These are phyloP conservation scores for Cynopterus sphinx DNA, from an alignment of 2,797 vertebrate species.

Conservation along the genomic window DNA sequence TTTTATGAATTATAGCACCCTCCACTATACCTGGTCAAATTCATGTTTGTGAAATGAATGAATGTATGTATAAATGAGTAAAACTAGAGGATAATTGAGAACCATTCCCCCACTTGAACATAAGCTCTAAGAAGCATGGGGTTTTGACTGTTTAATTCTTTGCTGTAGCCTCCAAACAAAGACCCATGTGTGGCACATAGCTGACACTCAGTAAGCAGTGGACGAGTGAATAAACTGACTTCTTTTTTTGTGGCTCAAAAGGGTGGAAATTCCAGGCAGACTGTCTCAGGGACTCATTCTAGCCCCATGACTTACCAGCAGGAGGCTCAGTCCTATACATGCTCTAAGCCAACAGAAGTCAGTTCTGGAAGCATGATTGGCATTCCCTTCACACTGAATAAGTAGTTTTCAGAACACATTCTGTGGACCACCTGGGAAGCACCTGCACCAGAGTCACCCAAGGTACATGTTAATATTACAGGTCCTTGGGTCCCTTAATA, in stretches of 20 bases:
- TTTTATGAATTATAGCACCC: background rate
- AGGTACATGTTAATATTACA: background rate
- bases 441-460: too few relatives aligned
- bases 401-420: background rate
- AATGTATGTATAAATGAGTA: background rate
- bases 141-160: background rate
- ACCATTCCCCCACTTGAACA: background rate
- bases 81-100: background rate
- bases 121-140: background rate
- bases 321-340: background rate
- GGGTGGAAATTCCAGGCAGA: background rate
- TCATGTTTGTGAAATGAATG: background rate
- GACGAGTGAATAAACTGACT: background rate
- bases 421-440: background rate
- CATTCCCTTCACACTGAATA: background rate
- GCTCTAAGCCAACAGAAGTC: background rate
- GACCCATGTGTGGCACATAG: background rate
- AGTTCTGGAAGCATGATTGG: background rate
- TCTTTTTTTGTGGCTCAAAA: slow-evolving; percentile 3
- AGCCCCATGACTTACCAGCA: background rate
- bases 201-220: background rate
- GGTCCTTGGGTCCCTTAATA: background rate
- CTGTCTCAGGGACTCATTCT: background rate
- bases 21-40: background rate
- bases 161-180: background rate